Conservation (phyloP, 92 coral and sea anemone species). For the Ricordea florida region DNA sequence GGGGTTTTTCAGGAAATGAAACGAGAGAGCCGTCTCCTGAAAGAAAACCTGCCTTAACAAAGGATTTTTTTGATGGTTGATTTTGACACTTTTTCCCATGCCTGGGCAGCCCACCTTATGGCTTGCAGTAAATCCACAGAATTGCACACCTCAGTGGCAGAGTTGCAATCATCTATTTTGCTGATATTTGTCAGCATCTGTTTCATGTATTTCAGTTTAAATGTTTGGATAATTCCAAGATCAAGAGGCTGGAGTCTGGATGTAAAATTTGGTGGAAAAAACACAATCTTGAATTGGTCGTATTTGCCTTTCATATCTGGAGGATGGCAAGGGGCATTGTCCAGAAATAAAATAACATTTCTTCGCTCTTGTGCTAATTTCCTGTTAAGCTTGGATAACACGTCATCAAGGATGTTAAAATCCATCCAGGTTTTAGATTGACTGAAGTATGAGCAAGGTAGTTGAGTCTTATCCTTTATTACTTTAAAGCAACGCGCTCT, state of each 20-base stretch:
- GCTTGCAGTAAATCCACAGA: slow-evolving; percentile 34
- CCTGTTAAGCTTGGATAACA: slow-evolving; percentile 4
- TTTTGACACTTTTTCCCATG: background rate
- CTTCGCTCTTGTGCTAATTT: background rate
- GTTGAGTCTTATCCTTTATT: slow-evolving; percentile 8
- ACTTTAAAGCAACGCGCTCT: background rate
- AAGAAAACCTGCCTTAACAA: background rate
- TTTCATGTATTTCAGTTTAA: background rate
- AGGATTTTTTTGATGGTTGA: background rate
- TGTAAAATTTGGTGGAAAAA: slow-evolving; percentile 13
- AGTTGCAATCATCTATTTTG: slow-evolving; percentile 5
- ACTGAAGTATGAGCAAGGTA: slow-evolving; percentile 19
- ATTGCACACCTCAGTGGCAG: slow-evolving; percentile 16
- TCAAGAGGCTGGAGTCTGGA: background rate
- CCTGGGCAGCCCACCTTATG: slow-evolving; percentile 9
- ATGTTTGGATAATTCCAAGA: background rate
- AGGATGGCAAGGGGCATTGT: slow-evolving; percentile 37
- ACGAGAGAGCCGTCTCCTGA: too few relatives aligned
- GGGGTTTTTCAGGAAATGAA: too few relatives aligned
- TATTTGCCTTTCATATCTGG: slow-evolving; percentile 17
- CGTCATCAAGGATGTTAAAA: background rate
- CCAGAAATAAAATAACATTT: background rate
- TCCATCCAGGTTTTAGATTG: slow-evolving; percentile 19
- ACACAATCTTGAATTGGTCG: slow-evolving; percentile 18
- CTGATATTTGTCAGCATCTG: slow-evolving; percentile 20